Base-by-base conservation (phyloP, 2,797 vertebrate species). In the Limosa lapponica region DNA sequence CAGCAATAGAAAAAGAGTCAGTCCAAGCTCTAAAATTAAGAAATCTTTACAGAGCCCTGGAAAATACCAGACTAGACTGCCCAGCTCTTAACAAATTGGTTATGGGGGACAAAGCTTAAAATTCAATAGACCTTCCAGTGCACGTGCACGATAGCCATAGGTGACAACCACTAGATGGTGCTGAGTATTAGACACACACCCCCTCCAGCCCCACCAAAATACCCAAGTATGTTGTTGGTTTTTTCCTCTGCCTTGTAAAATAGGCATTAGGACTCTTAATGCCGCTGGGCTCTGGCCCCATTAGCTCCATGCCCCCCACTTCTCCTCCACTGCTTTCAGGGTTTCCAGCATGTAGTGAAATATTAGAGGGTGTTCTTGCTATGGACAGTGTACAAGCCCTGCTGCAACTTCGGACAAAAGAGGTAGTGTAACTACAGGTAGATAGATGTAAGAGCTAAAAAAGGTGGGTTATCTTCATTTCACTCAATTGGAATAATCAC, bases 21-120 rank as follows among this genome's bases (percentile, higher is more conserved):
- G 25, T 52, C 30, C 49, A 71, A 87, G 41, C 24, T 65, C 51
- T 83, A 88, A 65, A 28, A 69, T 3, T 81, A 65, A 52, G 41
- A 85, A 83, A 78, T 81, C 51, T 27, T 84, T 83, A 46, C 16
- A 59, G 74, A 85, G 22, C n/a, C 37, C 41, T 88, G 58, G 44
- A 65, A 91, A 82, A 69, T 19, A 34, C 10, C 39, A 55, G 48
- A 75, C 43, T 78, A 34, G 54, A 39, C 54, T 73, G 59, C 25
- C 34, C 0, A 2, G 72, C 41, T 90, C 72, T 93, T 84, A 30
- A 34, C 19, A 37, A 54, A 70, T 49, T n/a, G 28, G 28, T 65
- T 71, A 37, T 0, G 0, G 6, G 25, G 16, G 4, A 51, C 37
- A 65, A 80, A 89, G 71, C 30, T 59, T 13, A 61, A 49, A 43